Conservation (phyloP, 1,140 invertebrate species). For the Philopotamus ludificatus region DNA sequence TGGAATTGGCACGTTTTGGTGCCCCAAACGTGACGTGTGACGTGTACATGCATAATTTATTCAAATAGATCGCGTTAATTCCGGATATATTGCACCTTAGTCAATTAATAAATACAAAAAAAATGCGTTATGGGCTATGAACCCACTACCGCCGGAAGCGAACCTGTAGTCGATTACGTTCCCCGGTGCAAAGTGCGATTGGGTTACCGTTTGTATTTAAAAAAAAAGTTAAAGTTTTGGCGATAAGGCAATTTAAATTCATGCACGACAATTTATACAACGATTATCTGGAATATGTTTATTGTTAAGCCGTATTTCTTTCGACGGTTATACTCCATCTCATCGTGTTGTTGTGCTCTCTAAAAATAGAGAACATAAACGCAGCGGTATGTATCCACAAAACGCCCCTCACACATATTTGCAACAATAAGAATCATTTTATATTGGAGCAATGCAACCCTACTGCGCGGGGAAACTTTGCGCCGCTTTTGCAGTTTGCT, state of each 20-base stretch:
- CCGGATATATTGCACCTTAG: constrained; percentile 4
- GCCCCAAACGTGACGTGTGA: neutral
- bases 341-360: no score
- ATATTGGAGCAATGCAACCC: no score
- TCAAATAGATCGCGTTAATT: constrained; percentile 6
- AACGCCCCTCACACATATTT: no score
- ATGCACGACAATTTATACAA: no score
- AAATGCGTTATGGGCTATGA: constrained; percentile 28
- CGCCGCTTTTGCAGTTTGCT: no score
- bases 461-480: no score
- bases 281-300: neutral
- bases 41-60: neutral
- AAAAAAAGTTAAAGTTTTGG: neutral
- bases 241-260: neutral
- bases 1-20: neutral
- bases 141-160: constrained; percentile 33
- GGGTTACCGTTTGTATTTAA: constrained; percentile 11
- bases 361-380: no score
- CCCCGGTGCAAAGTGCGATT: constrained; percentile 18
- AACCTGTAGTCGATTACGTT: constrained; percentile 29
- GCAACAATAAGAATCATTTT: no score
- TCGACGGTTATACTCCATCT: constrained; percentile 35
- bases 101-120: neutral
- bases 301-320: constrained; percentile 34
- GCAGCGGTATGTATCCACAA: no score